Conservation (phyloP, 2,113 vertebrate species). For the Oncorhynchus clarkii region DNA sequence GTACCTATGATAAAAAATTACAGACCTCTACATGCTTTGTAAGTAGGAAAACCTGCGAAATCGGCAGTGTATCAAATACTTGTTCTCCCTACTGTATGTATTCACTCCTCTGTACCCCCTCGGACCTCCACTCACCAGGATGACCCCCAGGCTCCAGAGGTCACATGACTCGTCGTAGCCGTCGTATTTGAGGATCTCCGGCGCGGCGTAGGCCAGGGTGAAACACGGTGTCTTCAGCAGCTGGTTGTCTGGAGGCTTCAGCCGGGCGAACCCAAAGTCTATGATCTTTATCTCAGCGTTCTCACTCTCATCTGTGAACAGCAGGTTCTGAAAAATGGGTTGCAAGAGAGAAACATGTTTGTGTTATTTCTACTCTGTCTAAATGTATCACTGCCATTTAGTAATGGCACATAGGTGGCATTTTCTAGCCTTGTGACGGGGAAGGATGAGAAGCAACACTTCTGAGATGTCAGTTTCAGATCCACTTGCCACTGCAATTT, state of each 20-base stretch:
- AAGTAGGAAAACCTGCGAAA: too few species aligned
- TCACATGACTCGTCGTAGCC: constrained; percentile 98
- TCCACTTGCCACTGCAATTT: too few species aligned
- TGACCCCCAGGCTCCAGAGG: constrained; percentile 97
- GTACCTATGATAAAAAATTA: too few species aligned
- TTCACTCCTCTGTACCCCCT: too few species aligned
- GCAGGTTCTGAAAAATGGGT: constrained; percentile 82
- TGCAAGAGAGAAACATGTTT: constrained; percentile 22
- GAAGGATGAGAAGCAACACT: too few species aligned
- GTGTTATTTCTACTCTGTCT: background rate
- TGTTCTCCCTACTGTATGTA: too few species aligned
- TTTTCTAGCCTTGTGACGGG: too few species aligned
- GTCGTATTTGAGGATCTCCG: constrained; percentile 90
- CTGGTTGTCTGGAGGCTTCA: constrained; percentile 96
- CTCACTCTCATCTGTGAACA: constrained; percentile 95
- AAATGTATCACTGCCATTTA: background rate
- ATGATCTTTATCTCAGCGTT: constrained; percentile 97
- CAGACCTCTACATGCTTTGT: too few species aligned
- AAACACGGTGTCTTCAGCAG: constrained; percentile 97
- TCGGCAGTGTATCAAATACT: too few species aligned
- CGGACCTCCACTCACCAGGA: constrained; percentile 83
- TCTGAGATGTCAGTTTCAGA: too few species aligned
- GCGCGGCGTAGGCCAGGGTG: constrained; percentile 94
- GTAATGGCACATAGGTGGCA: too few species aligned
- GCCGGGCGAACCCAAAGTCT: constrained; percentile 95